phyloP scores from a whole-genome alignment of 2,113 vertebrate genomes.

The Elephas maximus region DNA sequence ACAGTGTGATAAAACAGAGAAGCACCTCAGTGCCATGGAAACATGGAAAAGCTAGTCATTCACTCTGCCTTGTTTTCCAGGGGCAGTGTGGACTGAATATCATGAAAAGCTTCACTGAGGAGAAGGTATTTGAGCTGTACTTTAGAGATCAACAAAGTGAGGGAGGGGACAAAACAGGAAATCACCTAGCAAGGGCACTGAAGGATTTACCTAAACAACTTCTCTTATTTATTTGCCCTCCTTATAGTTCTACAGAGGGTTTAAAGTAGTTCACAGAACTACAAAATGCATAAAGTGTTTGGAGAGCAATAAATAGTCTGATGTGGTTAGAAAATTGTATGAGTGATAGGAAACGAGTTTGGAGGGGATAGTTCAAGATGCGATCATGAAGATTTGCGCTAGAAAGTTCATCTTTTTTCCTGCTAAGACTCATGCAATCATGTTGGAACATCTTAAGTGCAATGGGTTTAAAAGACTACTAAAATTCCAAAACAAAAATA shows the following conservation, averaged over 20 bases:
- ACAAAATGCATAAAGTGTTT: background rate
- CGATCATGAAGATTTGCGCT: background rate
- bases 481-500: background rate
- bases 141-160: background rate
- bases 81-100: constrained; percentile 33
- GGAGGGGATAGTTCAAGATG: background rate
- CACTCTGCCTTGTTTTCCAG: constrained; percentile 19
- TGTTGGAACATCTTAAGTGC: background rate
- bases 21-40: background rate
- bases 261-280: background rate
- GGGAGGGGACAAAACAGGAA: background rate
- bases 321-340: background rate
- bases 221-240: background rate
- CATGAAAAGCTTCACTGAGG: background rate
- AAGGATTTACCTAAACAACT: background rate
- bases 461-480: background rate
- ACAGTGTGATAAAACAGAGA: background rate
- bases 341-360: background rate
- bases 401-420: background rate
- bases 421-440: background rate
- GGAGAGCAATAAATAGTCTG: background rate
- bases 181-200: background rate
- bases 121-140: background rate
- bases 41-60: constrained; percentile 25
- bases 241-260: background rate